Evolutionary conservation across 2,888 invertebrate species (phyloP).

Genomic region (Diarsia dahlii): DNA sequence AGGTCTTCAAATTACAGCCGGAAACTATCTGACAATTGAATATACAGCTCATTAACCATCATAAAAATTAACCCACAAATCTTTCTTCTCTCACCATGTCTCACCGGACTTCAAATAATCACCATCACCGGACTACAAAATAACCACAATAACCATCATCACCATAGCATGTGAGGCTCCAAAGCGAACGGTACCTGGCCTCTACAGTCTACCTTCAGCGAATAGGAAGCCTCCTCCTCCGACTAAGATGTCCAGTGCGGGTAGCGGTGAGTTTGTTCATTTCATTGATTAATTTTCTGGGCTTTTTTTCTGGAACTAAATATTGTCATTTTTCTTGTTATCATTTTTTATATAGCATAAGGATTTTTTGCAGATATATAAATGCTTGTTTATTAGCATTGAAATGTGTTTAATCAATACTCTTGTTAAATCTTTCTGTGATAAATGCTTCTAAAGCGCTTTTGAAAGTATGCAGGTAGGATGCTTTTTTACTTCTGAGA

Average conservation of each 20-base stretch:
- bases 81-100: constrained; percentile 44
- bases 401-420: no score
- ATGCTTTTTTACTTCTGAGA: no score
- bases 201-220: constrained; percentile 83
- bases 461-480: no score
- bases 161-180: constrained; percentile 81
- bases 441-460: no score
- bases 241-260: constrained; percentile 78
- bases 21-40: no score
- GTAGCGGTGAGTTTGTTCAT: constrained; percentile 78
- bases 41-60: neutral
- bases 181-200: constrained; percentile 80
- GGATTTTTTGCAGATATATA: neutral
- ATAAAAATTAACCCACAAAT: constrained; percentile 3
- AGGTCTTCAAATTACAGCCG: no score
- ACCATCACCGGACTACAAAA: constrained; percentile 41
- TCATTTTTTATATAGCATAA: neutral
- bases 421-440: neutral
- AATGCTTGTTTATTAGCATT: neutral
- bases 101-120: constrained; percentile 22
- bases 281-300: constrained; percentile 16
- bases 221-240: constrained; percentile 86
- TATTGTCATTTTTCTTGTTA: neutral
- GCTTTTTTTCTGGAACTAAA: constrained; percentile 12
- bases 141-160: constrained; percentile 50